Evolutionary conservation across 2,888 invertebrate genomes (phyloP).

Genomic region (Meghimatium bilineatum): DNA sequence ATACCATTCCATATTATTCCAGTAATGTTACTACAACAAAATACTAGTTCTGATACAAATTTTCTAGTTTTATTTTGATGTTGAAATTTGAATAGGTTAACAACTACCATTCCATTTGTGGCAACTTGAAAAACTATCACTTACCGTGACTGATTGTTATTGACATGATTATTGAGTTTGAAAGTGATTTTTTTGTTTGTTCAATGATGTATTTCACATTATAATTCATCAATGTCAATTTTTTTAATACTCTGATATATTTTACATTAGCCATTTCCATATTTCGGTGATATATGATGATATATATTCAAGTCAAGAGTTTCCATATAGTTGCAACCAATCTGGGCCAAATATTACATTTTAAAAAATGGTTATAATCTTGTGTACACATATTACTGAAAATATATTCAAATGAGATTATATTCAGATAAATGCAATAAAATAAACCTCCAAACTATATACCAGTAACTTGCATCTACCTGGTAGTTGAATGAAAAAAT

Average conservation of each 20-base stretch:
- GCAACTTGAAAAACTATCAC: neutral
- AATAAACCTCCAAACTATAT: too few relatives aligned
- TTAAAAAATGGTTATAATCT: too few relatives aligned
- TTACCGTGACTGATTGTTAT: neutral
- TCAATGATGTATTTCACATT: neutral
- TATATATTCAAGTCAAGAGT: too few relatives aligned
- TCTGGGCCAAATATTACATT: too few relatives aligned
- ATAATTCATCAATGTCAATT: neutral
- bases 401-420: too few relatives aligned
- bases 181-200: neutral
- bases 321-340: too few relatives aligned
- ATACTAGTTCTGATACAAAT: neutral
- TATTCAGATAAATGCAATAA: too few relatives aligned
- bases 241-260: neutral
- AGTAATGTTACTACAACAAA: neutral
- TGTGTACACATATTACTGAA: too few relatives aligned
- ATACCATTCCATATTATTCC: constrained; percentile 17
- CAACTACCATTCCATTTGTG: neutral
- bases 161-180: neutral
- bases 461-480: too few relatives aligned
- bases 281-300: too few relatives aligned
- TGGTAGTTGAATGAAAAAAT: too few relatives aligned
- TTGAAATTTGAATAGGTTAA: neutral
- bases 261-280: neutral
- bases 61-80: neutral